Conservation (phyloP, 2,888 invertebrate genomes). For the Platycheirus rosarum region DNA sequence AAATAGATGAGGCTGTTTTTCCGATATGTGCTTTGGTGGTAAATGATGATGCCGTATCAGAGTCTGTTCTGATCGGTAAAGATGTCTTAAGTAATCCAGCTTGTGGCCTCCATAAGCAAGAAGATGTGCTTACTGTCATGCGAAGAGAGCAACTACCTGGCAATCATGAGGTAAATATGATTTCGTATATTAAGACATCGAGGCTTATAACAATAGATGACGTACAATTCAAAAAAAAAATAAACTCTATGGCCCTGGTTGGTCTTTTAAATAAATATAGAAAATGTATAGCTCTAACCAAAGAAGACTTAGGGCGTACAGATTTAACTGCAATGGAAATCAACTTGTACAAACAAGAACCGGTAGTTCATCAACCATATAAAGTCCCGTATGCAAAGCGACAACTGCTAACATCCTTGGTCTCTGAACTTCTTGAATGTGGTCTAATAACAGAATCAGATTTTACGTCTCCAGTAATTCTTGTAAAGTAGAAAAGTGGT, state of each 20-base stretch:
- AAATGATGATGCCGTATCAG: not conserved
- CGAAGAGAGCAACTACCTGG: not conserved
- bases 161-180: too few species aligned
- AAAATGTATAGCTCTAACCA: not conserved
- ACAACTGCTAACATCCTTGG: conserved; percentile 9
- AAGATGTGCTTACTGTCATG: not conserved
- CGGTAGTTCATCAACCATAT: conserved; percentile 6
- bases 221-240: not conserved
- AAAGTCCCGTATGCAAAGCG: conserved; percentile 37
- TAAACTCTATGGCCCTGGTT: not conserved
- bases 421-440: not conserved
- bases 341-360: not conserved
- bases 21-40: conserved; percentile 20
- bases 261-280: conserved; percentile 11
- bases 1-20: conserved; percentile 27
- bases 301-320: not conserved
- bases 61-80: conserved; percentile 24
- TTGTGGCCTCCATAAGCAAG: conserved; percentile 7
- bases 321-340: conserved; percentile 1
- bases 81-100: conserved; percentile 16
- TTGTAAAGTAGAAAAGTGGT: conserved; percentile 39
- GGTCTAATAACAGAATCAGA: conserved; percentile 22
- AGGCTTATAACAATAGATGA: not conserved
- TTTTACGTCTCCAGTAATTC: conserved; percentile 11
- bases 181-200: not conserved